phyloP scores from a whole-genome alignment of 2,888 invertebrate species.

The Euzophera pinguis region DNA sequence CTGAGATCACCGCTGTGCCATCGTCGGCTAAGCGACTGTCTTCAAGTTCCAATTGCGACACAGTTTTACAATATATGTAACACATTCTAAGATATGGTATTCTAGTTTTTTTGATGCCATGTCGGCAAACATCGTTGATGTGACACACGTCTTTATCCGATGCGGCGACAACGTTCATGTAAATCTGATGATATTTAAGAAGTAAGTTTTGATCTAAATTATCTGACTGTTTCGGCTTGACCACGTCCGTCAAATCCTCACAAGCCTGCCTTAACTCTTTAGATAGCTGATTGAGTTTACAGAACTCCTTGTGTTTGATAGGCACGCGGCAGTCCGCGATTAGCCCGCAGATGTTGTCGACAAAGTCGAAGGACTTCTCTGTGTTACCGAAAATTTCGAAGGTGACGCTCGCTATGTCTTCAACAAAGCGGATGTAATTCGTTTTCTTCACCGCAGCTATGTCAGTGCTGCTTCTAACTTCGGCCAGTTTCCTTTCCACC shows the following conservation, averaged over 20 bases:
- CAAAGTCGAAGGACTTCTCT: conserved; percentile 65
- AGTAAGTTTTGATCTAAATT: conserved; percentile 52
- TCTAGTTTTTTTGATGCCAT: conserved; percentile 57
- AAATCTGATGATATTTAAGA: conserved; percentile 72
- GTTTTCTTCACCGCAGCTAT: conserved; percentile 66
- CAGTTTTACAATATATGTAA: conserved; percentile 79
- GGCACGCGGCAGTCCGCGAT: conserved; percentile 70
- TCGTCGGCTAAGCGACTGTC: conserved; percentile 33
- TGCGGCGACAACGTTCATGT: conserved; percentile 69
- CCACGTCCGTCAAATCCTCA: conserved; percentile 63
- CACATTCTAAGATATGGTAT: conserved; percentile 75
- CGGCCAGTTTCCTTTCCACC: conserved; percentile 70
- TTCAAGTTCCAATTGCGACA: conserved; percentile 70
- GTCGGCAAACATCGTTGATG: conserved; percentile 56
- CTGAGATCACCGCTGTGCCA: conserved; percentile 38
- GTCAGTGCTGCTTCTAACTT: conserved; percentile 64
- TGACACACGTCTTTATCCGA: conserved; percentile 71
- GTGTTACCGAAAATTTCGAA: conserved; percentile 73
- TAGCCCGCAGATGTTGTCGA: conserved; percentile 65
- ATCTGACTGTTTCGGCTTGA: conserved; percentile 38
- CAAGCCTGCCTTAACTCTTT: conserved; percentile 71
- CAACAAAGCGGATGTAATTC: conserved; percentile 69
- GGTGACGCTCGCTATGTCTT: conserved; percentile 70
- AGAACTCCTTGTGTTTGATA: conserved; percentile 71
- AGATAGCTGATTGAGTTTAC: conserved; percentile 66